Conservation (phyloP, 2,888 invertebrate genomes). For the Creontiades dilutus region DNA sequence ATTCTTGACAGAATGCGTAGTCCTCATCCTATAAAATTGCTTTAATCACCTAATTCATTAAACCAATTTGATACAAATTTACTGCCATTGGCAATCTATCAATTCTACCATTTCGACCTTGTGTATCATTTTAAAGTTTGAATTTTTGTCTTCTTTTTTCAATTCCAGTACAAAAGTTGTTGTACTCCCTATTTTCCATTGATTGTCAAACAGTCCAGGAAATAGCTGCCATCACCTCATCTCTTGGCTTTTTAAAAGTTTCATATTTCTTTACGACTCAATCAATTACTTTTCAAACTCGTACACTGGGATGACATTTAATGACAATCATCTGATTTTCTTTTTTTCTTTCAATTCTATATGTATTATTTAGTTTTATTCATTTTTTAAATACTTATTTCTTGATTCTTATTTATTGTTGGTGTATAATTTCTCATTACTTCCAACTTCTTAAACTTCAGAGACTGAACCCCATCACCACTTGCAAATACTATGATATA, state of each 20-base stretch:
- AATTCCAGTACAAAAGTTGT: not conserved
- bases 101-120: slow-evolving; percentile 5
- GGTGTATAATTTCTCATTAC: not conserved
- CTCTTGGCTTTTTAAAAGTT: not conserved
- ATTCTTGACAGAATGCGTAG: too few relatives aligned
- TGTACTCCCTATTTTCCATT: not conserved
- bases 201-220: not conserved
- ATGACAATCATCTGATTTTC: not conserved
- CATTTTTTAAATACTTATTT: not conserved
- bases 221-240: slow-evolving; percentile 6
- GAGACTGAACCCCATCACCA: slow-evolving; percentile 15
- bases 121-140: not conserved
- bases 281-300: not conserved
- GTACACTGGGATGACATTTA: not conserved
- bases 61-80: not conserved
- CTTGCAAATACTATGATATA: slow-evolving; percentile 1
- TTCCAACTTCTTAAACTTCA: not conserved
- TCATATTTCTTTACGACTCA: not conserved
- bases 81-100: not conserved
- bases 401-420: not conserved
- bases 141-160: not conserved
- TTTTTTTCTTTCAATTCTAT: not conserved
- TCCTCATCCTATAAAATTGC: too few relatives aligned
- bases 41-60: not conserved
- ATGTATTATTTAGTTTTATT: too few relatives aligned